Evolutionary conservation across 2,888 invertebrate genomes (phyloP).

Genomic region (Ametastegia equiseti): DNA sequence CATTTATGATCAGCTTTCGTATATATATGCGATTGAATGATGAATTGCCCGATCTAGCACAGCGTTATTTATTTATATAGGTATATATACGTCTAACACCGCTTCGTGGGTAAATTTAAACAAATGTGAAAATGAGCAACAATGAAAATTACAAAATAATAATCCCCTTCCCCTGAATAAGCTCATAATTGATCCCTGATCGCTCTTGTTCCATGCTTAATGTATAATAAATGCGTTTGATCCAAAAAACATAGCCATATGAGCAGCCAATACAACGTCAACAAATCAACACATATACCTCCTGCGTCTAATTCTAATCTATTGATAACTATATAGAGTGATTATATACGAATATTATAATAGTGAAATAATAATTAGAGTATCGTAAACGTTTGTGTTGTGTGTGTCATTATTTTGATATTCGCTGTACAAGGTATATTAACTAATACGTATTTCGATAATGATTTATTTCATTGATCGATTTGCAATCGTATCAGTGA

Average conservation of each 20-base stretch:
- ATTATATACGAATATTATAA: background rate
- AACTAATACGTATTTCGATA: too few relatives aligned
- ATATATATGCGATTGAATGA: background rate
- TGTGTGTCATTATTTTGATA: constrained; percentile 38
- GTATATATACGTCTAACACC: too few relatives aligned
- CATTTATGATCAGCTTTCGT: background rate
- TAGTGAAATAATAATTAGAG: constrained; percentile 15
- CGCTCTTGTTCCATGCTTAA: too few relatives aligned
- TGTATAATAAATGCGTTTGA: too few relatives aligned
- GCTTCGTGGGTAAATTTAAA: too few relatives aligned
- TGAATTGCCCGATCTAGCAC: background rate
- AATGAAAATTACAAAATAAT: too few relatives aligned
- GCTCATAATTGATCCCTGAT: too few relatives aligned
- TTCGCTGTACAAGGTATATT: constrained; percentile 8
- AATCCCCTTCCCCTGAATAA: too few relatives aligned
- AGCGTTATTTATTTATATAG: too few relatives aligned
- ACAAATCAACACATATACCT: background rate
- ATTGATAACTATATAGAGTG: background rate
- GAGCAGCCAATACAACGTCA: background rate
- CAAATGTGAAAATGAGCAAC: background rate
- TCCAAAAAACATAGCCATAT: too few relatives aligned
- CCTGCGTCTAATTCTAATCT: background rate
- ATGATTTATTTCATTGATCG: background rate
- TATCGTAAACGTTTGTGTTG: constrained; percentile 35
- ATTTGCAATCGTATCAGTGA: background rate